Evolutionary conservation across 2,797 vertebrate genomes (phyloP).

Genomic region (Euphonia xanthogaster): DNA sequence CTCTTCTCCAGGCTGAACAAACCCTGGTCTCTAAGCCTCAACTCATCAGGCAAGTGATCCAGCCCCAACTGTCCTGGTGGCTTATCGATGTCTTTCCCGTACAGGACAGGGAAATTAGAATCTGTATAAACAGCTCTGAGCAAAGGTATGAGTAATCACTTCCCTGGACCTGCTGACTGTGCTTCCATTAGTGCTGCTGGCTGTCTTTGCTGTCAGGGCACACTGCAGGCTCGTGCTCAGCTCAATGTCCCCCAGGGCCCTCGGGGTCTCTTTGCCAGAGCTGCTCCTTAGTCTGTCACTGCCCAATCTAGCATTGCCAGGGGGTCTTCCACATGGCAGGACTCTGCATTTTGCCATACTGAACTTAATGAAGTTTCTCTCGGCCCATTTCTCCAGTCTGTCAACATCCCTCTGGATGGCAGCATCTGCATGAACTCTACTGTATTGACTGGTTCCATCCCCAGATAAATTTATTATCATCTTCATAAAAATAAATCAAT

Average conservation of each 20-base stretch:
- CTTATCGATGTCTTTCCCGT: not conserved
- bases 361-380: not conserved
- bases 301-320: not conserved
- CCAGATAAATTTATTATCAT: not conserved
- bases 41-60: not conserved
- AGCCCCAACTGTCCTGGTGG: rapidly evolving
- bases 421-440: not conserved
- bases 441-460: not conserved
- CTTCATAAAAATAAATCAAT: not conserved
- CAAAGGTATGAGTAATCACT: not conserved
- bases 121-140: not conserved
- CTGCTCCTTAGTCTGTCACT: not conserved
- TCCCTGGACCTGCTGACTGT: not conserved
- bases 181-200: not conserved
- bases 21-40: not conserved
- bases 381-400: not conserved
- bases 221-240: not conserved
- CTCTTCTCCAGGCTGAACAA: not conserved
- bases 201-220: not conserved
- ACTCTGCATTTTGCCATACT: not conserved
- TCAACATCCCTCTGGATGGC: not conserved
- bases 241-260: rapidly evolving
- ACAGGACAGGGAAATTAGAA: not conserved
- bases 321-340: rapidly evolving
- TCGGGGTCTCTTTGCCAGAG: not conserved